Conservation (phyloP, 2,888 invertebrate species). For the Agrochola lota region DNA sequence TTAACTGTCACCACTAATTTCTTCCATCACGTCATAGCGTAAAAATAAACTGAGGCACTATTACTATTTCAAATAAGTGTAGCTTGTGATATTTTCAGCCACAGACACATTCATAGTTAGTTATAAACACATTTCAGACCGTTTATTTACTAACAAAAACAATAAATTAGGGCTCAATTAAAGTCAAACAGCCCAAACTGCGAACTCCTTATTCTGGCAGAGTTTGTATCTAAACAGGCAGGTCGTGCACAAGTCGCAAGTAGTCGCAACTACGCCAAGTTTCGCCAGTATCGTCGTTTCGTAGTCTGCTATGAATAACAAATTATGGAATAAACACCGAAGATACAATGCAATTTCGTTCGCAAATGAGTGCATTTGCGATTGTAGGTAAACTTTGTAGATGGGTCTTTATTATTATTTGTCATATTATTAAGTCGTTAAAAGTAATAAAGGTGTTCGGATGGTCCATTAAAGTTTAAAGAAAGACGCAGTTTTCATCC, state of each 20-base stretch:
- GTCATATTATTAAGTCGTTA: conserved; percentile 5
- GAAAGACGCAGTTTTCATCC: neutral
- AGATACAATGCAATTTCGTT: conserved; percentile 44
- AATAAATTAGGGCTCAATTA: conserved; percentile 46
- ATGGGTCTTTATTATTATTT: conserved; percentile 12
- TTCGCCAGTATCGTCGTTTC: conserved; percentile 45
- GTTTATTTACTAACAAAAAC: conserved; percentile 31
- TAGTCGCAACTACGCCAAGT: conserved; percentile 48
- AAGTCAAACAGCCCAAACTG: conserved; percentile 34
- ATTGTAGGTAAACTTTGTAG: conserved; percentile 16
- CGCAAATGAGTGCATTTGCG: conserved; percentile 41
- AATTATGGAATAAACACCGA: conserved; percentile 56
- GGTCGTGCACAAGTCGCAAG: conserved; percentile 27
- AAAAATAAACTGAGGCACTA: neutral
- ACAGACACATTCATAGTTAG: neutral
- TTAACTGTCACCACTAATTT: neutral
- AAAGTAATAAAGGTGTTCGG: neutral
- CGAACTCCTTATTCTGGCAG: conserved; percentile 28
- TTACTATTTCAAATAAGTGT: neutral
- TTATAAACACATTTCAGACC: conserved; percentile 8
- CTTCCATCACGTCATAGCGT: too few relatives aligned
- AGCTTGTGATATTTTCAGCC: neutral
- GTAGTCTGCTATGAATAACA: conserved; percentile 60
- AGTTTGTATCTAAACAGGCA: conserved; percentile 50
- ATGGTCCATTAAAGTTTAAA: too few relatives aligned